These are phyloP conservation scores for Psix sp. DNA, from an alignment of 1,140 invertebrate species.

Conservation along the genomic window DNA sequence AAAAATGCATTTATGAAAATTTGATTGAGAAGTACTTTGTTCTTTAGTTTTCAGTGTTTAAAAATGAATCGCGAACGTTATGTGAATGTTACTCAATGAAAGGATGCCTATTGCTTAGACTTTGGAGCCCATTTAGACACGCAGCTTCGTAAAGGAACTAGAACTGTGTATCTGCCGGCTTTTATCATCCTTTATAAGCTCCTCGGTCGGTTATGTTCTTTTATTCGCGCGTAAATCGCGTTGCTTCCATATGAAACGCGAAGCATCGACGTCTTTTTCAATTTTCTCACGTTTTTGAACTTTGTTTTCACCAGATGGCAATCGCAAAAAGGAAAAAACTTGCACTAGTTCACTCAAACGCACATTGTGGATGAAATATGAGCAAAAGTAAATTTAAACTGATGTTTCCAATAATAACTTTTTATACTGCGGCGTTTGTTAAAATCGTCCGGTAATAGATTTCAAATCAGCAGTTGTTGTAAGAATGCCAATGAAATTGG, in stretches of 20 bases:
- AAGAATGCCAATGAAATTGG: no score
- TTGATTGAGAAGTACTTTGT: no score
- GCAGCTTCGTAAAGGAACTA: constrained; percentile 34
- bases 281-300: constrained; percentile 54
- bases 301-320: constrained; percentile 41
- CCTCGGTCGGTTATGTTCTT: constrained; percentile 37
- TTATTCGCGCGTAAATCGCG: constrained; percentile 50
- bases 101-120: constrained; percentile 28
- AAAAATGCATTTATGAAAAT: no score
- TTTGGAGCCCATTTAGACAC: constrained; percentile 2
- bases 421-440: background rate
- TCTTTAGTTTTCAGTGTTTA: no score
- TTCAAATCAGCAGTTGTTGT: no score
- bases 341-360: constrained; percentile 1
- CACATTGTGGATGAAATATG: constrained; percentile 13
- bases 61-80: no score
- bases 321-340: constrained; percentile 14
- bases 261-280: constrained; percentile 43
- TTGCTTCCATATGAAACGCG: constrained; percentile 30
- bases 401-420: constrained; percentile 9
- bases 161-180: constrained; percentile 40
- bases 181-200: constrained; percentile 53
- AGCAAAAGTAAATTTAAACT: constrained; percentile 8
- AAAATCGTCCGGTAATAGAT: no score
- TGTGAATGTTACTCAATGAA: no score